Conservation (phyloP, 1,140 invertebrate species). For the Rhopalosiphum padi region DNA sequence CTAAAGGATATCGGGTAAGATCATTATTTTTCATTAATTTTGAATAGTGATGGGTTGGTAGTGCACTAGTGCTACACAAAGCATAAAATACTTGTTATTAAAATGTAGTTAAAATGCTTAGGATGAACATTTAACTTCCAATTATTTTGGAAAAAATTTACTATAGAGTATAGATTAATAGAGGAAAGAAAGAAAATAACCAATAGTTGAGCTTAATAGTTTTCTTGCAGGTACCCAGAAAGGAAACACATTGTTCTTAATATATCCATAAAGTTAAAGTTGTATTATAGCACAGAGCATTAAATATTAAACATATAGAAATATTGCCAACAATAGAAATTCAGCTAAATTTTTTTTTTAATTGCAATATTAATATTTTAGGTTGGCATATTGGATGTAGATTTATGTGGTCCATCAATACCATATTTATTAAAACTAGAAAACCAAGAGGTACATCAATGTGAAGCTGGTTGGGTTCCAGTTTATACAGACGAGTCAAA, state of each 20-base stretch:
- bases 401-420: constrained; percentile 94
- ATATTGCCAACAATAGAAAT: background rate
- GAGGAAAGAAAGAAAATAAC: background rate
- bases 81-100: no score
- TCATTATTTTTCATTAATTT: constrained; percentile 16
- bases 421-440: constrained; percentile 85
- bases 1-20: constrained; percentile 81
- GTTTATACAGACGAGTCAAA: constrained; percentile 85
- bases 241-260: background rate
- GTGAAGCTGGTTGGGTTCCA: constrained; percentile 97
- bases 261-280: background rate
- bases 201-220: background rate
- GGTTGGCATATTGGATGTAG: constrained; percentile 93
- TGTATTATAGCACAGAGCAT: background rate
- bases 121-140: background rate
- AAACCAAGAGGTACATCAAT: constrained; percentile 84
- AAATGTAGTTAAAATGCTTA: no score
- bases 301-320: background rate
- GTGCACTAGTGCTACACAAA: background rate
- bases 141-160: background rate
- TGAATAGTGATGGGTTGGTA: background rate
- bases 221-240: background rate
- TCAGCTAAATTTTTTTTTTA: background rate
- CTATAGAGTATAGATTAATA: background rate
- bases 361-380: constrained; percentile 63